Base-by-base conservation (phyloP, 2,113 vertebrate species). In the Ochotona princeps region DNA sequence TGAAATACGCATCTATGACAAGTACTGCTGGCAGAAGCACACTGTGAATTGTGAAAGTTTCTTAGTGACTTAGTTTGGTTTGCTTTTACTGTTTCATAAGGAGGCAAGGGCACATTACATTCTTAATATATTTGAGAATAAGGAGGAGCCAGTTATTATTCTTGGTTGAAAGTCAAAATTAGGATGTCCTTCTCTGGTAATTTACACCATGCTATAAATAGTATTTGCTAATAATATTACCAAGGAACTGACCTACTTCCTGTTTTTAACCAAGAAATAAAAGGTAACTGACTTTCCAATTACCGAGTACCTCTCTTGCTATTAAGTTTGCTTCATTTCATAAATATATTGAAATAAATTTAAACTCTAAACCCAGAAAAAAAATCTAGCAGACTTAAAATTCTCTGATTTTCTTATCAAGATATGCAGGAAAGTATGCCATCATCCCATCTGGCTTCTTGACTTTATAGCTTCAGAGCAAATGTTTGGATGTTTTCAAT, bases 151-250 rank as follows among this genome's bases (percentile, higher is more conserved):
- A 96, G 86, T 21, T 94, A 60, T 87, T 96, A 69, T 60, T 87
- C 73, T 67, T 95, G 86, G 73, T 94, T 95, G 49, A 90, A 81
- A 96, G 81, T 95, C 60, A 96, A 97, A 97, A 95, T 93, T 94
- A 94, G 94, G 69, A 80, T 93, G 54, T 89, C 80, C 97, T 95
- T 94, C 90, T 7, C 13, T 74, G 91, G 75, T 87, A 95, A 89
- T 73, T 63, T 92, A 67, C 91, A 89, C 14, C 32, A 91, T 44
- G 44, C 60, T 96, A 96, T 88, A 93, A 96, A 96, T 95, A 96
- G 70, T 66, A 75, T 70, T 94, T 96, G 54, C 81, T 90, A 95
- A 92, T 90, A 95, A 82, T 91, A 80, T 91, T 94, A 95, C 95
- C 57, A 92, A 91, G 79, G 66, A 95, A 91, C 78, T 96, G 87